Evolutionary conservation across 2,113 vertebrate species (phyloP), one percentile per base, ranked within the genome.

Genomic region (Calonectris borealis): DNA sequence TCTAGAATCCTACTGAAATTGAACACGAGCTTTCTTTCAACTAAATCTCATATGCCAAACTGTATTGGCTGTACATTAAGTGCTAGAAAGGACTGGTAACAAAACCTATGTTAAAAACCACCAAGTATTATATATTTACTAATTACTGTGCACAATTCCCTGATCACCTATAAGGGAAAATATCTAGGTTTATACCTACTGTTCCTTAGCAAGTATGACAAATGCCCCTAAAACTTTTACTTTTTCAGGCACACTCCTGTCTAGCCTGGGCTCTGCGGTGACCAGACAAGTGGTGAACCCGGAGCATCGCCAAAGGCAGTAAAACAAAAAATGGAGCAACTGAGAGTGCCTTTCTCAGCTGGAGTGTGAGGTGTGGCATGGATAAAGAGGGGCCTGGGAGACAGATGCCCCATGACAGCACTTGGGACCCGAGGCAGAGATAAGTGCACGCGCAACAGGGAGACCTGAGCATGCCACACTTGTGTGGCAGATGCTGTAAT

Each of bases 1-100:
- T 68, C 91, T 93, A 88, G 49, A 91, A 94, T 91, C 68, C n/a
- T 62, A 55, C 70, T 94, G 84, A 95, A 94, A 92, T 32, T 69
- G 57, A 90, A 75, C 44, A 65, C 0, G 2, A 73, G 81, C 78
- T 81, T 97, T 49, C 88, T 94, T 94, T 96, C 84, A 91, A 69
- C 86, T 83, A 26, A 71, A 51, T 90, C 40, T 96, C 55, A 26
- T 36, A 49, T n/a, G 71, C 81, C 78, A 83, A 85, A 72, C 60
- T 85, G 68, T 90, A 93, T 40, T 88, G 81, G 72, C 84, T 91
- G 82, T 87, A 91, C 4, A 42, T 77, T 80, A 91, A 76, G 57
- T 42, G 51, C 70, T 80, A 76, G 65, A 82, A 88, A 79, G 32
- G 82, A 80, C 32, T 14, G 26, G 51, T 80, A 89, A 73, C 60